Evolutionary conservation across 1,140 invertebrate genomes (phyloP), one percentile per base, ranked within the genome.

Genomic region (Thrips palmi): DNA sequence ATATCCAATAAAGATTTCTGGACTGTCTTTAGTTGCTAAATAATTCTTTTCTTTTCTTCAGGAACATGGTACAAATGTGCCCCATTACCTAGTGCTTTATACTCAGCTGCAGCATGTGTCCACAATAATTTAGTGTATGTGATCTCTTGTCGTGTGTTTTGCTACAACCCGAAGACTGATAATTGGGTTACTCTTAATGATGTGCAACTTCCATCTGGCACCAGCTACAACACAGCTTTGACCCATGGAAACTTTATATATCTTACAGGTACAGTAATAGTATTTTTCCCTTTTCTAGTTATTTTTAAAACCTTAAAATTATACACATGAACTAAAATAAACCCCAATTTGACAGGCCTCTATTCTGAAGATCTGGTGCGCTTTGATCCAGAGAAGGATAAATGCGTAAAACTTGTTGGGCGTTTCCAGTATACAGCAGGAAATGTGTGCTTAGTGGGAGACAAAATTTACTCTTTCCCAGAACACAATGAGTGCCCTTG

Each of bases 371-470:
- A 48, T 22, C 41, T 51, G 5, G 39, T 47, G 21, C 25, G 42
- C 6, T 47, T 46, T 33, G 15, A 32, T 36, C 43, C 47, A 11
- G 30, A 46, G 4, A 19, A 18, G 6, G 36, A 40, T 10, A 21
- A 32, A 12, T 25, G 34, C 10, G 36, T 43, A 20, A 41, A 47
- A 28, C 10, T 30, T 19, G 25, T 52, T 7, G 51, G 51, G 11
- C 8, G 44, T 15, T 53, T 51, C 28, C 22, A 36, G 30, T 33
- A 38, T 20, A 25, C 37, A 25, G 41, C 37, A 3, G 37, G 41
- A 12, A 50, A 52, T 30, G 43, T 49, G 25, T 53, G 51, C 37
- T 32, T 52, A 24, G 40, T 51, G 10, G 39, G 43, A 7, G 25
- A 47, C 14, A 23, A 12, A 14, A 47, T 50, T 17, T 52, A 46